phyloP scores from a whole-genome alignment of 2,888 invertebrate genomes.

The Chaetogeoica ovagalla region DNA sequence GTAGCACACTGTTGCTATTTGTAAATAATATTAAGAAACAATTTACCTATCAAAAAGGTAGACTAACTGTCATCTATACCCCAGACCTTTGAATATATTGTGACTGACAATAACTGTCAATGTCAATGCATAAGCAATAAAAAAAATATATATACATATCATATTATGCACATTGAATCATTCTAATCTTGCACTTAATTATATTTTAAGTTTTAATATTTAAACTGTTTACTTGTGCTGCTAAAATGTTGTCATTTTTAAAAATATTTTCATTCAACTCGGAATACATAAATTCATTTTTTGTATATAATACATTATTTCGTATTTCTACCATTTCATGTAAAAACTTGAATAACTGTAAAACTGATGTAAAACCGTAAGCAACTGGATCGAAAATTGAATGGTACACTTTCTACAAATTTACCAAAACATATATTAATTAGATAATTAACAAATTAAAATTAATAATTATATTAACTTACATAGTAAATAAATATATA shows the following conservation, averaged over 20 bases:
- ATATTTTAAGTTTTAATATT: not conserved
- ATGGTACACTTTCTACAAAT: conserved; percentile 7
- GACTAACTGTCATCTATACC: too few relatives aligned
- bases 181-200: too few relatives aligned
- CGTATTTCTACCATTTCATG: not conserved
- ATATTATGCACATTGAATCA: not conserved
- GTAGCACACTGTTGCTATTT: too few relatives aligned
- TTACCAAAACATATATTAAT: not conserved
- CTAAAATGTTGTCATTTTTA: not conserved
- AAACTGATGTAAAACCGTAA: not conserved
- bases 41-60: too few relatives aligned
- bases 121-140: too few relatives aligned
- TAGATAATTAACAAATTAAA: not conserved
- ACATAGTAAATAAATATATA: conserved; percentile 26
- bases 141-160: too few relatives aligned
- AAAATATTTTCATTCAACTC: not conserved
- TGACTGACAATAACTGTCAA: too few relatives aligned
- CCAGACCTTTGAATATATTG: too few relatives aligned
- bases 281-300: not conserved
- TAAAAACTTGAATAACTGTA: not conserved
- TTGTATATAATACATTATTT: conserved; percentile 14
- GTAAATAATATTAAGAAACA: too few relatives aligned
- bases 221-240: not conserved
- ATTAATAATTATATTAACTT: conserved; percentile 13
- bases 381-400: not conserved